Evolutionary conservation across 2,888 invertebrate genomes (phyloP).

Genomic region (Matsumyia berberina): DNA sequence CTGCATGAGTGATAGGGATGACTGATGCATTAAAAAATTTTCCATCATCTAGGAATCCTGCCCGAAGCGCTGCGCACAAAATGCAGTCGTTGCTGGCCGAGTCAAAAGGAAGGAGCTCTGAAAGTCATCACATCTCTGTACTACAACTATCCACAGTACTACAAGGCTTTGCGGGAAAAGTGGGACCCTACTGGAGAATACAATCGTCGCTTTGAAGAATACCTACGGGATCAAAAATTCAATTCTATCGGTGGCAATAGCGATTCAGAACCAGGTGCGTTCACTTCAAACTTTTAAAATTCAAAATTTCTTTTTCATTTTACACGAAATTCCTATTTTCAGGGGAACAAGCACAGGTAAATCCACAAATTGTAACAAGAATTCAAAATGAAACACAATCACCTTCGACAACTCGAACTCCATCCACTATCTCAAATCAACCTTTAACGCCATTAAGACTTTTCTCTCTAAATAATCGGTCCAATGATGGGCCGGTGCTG

Average conservation of each 20-base stretch:
- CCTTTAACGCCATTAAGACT: conserved; percentile 64
- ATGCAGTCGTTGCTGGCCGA: conserved; percentile 88
- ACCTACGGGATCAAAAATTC: conserved; percentile 78
- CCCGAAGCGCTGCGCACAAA: conserved; percentile 89
- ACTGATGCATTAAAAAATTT: no score
- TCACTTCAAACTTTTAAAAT: not conserved
- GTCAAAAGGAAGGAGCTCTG: conserved; percentile 88
- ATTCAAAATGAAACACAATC: conserved; percentile 48
- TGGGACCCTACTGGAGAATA: conserved; percentile 90
- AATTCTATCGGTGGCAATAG: conserved; percentile 76
- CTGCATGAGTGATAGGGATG: no score
- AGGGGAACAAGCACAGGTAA: conserved; percentile 76
- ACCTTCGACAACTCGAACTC: conserved; percentile 57
- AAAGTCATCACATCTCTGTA: conserved; percentile 89
- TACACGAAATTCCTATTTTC: not conserved
- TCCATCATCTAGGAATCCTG: conserved; percentile 86
- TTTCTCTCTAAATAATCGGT: conserved; percentile 43
- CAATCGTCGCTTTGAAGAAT: conserved; percentile 85
- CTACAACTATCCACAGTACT: conserved; percentile 87
- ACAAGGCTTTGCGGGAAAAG: conserved; percentile 87
- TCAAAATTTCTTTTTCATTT: not conserved
- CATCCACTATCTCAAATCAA: conserved; percentile 54
- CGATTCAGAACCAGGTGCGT: conserved; percentile 59
- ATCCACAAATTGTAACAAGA: conserved; percentile 50
- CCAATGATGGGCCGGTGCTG: conserved; percentile 51